phyloP scores from a whole-genome alignment of 2,888 invertebrate genomes.

The Hoplodrina ambigua region DNA sequence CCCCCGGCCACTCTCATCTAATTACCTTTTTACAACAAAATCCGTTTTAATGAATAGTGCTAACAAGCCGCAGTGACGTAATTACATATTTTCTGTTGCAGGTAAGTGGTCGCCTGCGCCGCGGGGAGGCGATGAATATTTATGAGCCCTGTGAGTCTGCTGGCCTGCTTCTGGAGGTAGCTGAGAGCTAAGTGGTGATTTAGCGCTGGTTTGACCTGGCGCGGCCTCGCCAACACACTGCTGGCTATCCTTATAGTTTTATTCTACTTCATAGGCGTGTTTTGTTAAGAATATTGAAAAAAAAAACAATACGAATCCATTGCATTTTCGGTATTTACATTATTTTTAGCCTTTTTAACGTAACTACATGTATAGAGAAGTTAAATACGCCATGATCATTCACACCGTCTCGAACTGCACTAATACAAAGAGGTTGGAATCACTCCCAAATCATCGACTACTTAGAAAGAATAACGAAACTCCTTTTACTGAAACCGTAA shows the following conservation, averaged over 20 bases:
- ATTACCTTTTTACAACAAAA: slow-evolving; percentile 1
- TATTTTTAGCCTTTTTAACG: no score
- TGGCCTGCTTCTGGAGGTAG: slow-evolving; percentile 7
- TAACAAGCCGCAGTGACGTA: slow-evolving; percentile 16
- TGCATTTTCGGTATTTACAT: no score
- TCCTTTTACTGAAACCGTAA: neutral
- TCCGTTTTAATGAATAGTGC: slow-evolving; percentile 3
- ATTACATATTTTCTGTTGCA: slow-evolving; percentile 49
- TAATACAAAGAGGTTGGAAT: no score
- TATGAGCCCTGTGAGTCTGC: slow-evolving; percentile 16
- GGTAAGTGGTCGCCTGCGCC: slow-evolving; percentile 33
- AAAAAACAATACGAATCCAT: no score
- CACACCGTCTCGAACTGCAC: no score
- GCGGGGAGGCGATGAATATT: slow-evolving; percentile 30
- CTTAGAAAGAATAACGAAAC: slow-evolving; percentile 24
- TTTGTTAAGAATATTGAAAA: no score
- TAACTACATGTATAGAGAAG: no score
- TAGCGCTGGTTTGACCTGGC: neutral
- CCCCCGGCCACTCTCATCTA: no score
- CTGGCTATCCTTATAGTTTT: no score
- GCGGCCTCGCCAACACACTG: neutral
- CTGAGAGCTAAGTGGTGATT: slow-evolving; percentile 27
- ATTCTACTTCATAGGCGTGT: no score
- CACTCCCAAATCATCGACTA: slow-evolving; percentile 14
- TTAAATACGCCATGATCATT: no score